Evolutionary conservation across 2,113 vertebrate species (phyloP).

Genomic region (Ramphastos sulfuratus): DNA sequence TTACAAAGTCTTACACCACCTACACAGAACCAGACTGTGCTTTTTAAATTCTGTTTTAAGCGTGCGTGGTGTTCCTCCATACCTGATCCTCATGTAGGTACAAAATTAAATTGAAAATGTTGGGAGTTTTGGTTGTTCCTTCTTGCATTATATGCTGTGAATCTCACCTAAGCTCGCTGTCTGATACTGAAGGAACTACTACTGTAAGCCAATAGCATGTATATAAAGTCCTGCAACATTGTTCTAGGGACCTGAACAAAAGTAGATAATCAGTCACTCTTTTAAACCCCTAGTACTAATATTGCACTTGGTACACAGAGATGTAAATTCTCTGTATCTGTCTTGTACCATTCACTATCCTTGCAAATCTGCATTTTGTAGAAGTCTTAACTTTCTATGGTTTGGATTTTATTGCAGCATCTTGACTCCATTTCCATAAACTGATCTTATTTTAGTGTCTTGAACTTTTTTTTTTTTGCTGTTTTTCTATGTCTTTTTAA

Average conservation of each 20-base stretch:
- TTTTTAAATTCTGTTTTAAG: not conserved
- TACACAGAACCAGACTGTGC: not conserved
- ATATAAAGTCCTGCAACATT: not conserved
- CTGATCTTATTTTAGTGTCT: slow-evolving; percentile 1
- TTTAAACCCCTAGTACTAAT: not conserved
- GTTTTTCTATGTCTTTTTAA: not conserved
- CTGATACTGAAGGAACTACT: not conserved
- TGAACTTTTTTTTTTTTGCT: not conserved
- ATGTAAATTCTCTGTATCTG: not conserved
- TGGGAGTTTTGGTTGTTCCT: not conserved
- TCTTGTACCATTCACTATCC: not conserved
- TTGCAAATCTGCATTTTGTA: not conserved
- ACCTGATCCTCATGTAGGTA: not conserved
- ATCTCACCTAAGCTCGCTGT: not conserved
- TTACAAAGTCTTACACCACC: not conserved
- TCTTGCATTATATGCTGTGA: not conserved
- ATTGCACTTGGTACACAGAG: not conserved
- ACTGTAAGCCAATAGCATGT: rapidly evolving
- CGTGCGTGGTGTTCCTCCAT: not conserved
- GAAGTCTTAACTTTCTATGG: not conserved
- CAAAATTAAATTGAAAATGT: not conserved
- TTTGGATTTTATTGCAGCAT: slow-evolving; percentile 23
- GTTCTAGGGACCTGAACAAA: not conserved
- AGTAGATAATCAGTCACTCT: not conserved
- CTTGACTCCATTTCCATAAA: not conserved